A percentile compares a stretch with the other conserved stretches of the same genome.
Conservation (phyloP, 2,888 invertebrate genomes). For the Tipula vernalis region DNA sequence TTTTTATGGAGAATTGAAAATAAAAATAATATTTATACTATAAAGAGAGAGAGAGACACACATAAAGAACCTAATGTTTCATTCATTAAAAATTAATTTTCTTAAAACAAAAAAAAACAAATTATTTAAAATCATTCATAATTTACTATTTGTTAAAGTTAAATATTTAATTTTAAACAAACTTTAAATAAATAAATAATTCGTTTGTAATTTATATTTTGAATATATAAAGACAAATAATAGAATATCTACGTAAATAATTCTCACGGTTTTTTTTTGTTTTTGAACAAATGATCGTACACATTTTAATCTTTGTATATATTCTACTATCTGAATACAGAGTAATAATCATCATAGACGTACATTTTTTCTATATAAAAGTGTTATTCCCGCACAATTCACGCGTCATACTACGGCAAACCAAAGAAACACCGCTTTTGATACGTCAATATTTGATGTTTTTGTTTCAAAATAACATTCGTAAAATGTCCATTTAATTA, state of each 20-base stretch:
- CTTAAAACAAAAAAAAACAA: neutral
- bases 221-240: neutral
- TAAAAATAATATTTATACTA: neutral
- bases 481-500: conserved; percentile 9
- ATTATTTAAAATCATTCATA: neutral
- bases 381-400: neutral
- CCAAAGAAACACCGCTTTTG: neutral
- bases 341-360: neutral
- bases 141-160: conserved; percentile 4
- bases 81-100: neutral
- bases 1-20: neutral
- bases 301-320: neutral
- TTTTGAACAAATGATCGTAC: neutral
- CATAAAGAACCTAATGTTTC: neutral
- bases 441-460: neutral
- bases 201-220: neutral
- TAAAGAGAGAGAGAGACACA: neutral
- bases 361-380: neutral
- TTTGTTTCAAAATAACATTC: neutral
- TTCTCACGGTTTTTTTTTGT: neutral
- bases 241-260: neutral
- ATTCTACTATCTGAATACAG: neutral
- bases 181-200: conserved; percentile 4
- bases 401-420: neutral
- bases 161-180: neutral